Conservation (phyloP, 2,888 invertebrate genomes). For the Halocaridina rubra region DNA sequence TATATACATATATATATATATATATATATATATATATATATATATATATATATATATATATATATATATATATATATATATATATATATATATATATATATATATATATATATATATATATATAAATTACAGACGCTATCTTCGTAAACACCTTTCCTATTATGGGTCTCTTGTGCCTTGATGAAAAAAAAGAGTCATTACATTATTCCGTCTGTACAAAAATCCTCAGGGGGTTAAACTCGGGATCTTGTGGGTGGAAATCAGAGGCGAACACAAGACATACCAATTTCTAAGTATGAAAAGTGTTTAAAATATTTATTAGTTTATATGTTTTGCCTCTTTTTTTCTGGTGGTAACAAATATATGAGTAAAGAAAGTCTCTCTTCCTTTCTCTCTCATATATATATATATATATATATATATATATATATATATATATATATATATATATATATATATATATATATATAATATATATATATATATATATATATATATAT, state of each 20-base stretch:
- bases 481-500: background rate
- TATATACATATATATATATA: background rate
- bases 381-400: no score
- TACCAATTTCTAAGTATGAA: no score
- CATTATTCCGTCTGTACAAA: background rate
- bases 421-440: conserved; percentile 35
- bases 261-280: no score
- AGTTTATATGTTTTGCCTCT: background rate
- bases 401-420: conserved; percentile 17
- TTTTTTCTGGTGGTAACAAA: no score
- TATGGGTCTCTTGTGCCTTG: background rate
- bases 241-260: no score
- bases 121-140: background rate
- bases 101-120: conserved; percentile 22
- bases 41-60: background rate
- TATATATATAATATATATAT: background rate
- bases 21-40: conserved; percentile 2
- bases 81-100: conserved; percentile 9
- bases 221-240: background rate
- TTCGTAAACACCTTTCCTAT: no score
- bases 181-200: background rate
- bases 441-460: conserved; percentile 18
- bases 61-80: conserved; percentile 1
- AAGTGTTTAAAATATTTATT: background rate
- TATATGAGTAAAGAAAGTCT: no score